Conservation (phyloP, 1,140 invertebrate species). For the Halesus radiatus region DNA sequence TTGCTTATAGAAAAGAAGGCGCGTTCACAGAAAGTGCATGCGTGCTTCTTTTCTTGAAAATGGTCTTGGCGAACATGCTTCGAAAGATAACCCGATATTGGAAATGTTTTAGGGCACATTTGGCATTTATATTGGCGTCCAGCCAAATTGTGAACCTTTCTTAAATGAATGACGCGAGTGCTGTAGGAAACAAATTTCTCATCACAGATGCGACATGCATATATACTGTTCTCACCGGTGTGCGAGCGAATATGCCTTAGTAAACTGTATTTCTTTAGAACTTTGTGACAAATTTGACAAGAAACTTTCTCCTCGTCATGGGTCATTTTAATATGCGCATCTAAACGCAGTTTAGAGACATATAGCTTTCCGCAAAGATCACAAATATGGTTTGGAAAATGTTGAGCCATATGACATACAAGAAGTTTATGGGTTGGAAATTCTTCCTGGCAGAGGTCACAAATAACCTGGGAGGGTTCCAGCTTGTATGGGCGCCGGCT, state of each 20-base stretch:
- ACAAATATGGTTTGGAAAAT: constrained; percentile 50
- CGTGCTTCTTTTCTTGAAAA: constrained; percentile 49
- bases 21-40: constrained; percentile 39
- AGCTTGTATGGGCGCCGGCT: constrained; percentile 40
- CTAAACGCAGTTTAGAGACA: constrained; percentile 27
- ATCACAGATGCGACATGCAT: constrained; percentile 45
- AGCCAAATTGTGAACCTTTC: constrained; percentile 44
- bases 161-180: constrained; percentile 44
- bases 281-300: constrained; percentile 26
- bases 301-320: constrained; percentile 16
- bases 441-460: constrained; percentile 41
- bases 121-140: constrained; percentile 35
- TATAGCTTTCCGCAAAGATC: constrained; percentile 48
- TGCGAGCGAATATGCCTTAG: constrained; percentile 44
- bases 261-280: constrained; percentile 44
- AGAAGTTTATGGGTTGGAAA: constrained; percentile 47
- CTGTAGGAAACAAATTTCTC: constrained; percentile 49
- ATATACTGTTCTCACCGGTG: constrained; percentile 45
- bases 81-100: constrained; percentile 36
- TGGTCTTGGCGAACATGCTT: constrained; percentile 49
- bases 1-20: constrained; percentile 45
- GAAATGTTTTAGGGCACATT: constrained; percentile 46
- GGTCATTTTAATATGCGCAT: constrained; percentile 37
- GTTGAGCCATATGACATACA: constrained; percentile 44
- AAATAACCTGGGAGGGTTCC: constrained; percentile 30